These are phyloP conservation scores for Bradypus variegatus DNA, from an alignment of 2,797 vertebrate species.

Conservation along the genomic window DNA sequence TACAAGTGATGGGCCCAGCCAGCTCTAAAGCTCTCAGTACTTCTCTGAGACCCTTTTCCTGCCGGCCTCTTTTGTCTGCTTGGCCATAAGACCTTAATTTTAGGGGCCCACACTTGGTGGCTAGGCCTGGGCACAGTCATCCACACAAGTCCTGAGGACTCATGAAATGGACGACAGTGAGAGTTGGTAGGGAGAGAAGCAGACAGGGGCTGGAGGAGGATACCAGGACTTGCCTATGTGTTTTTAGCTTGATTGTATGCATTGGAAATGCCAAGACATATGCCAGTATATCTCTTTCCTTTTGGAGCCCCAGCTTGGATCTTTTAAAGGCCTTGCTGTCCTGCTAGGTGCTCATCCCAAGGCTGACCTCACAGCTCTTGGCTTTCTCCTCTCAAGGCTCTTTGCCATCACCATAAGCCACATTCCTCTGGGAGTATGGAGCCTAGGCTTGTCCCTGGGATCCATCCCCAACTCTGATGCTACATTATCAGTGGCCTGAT, in stretches of 20 bases:
- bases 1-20: not conserved
- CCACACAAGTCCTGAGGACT: not conserved
- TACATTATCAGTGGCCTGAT: conserved; percentile 62
- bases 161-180: not conserved
- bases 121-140: not conserved
- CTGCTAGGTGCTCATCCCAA: not conserved
- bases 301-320: not conserved
- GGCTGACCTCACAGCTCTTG: not conserved
- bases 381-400: not conserved
- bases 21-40: not conserved
- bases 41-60: not conserved
- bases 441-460: not conserved
- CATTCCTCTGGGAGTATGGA: not conserved
- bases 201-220: not conserved
- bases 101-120: not conserved
- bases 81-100: not conserved
- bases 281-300: not conserved
- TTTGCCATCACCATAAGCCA: not conserved
- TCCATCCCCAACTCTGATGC: conserved; percentile 19
- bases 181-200: not conserved
- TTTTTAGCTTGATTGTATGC: not conserved
- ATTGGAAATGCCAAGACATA: not conserved
- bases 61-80: not conserved
- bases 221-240: not conserved
- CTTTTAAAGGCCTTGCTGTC: not conserved